A percentile compares a stretch with the other conserved stretches of the same genome.
These are phyloP conservation scores for Brachionus calyciflorus DNA, from an alignment of 1,140 invertebrate species.

Conservation along the genomic window DNA sequence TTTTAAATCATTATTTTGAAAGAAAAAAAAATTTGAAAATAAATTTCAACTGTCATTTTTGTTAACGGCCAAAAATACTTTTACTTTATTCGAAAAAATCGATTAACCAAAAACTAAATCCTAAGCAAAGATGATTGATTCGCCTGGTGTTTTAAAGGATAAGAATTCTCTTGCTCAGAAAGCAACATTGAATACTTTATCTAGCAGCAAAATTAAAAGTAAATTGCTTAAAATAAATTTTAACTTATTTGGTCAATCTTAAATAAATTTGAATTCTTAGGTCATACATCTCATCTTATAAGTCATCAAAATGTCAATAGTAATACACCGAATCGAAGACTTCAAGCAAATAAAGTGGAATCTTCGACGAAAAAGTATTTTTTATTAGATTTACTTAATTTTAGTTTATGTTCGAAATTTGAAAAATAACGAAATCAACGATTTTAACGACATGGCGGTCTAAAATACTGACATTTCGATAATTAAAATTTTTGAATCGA, in stretches of 20 bases:
- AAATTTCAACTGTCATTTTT: conserved; percentile 1
- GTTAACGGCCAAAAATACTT: neutral
- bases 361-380: conserved; percentile 1
- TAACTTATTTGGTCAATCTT: neutral
- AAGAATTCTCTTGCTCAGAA: neutral
- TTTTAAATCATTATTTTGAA: no score
- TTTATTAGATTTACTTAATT: no score
- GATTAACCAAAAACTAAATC: neutral
- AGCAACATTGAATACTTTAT: neutral
- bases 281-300: neutral
- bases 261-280: neutral
- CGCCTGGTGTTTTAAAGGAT: neutral
- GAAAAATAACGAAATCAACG: no score
- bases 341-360: conserved; percentile 8
- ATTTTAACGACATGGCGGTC: no score
- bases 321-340: neutral
- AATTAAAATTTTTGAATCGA: no score
- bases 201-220: conserved; percentile 26
- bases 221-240: neutral
- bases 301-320: neutral
- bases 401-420: no score
- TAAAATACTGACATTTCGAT: no score
- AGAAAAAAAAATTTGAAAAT: neutral
- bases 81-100: no score
- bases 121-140: neutral